Conservation (phyloP, 2,797 vertebrate species). For the Gadopsis bispinosus region DNA sequence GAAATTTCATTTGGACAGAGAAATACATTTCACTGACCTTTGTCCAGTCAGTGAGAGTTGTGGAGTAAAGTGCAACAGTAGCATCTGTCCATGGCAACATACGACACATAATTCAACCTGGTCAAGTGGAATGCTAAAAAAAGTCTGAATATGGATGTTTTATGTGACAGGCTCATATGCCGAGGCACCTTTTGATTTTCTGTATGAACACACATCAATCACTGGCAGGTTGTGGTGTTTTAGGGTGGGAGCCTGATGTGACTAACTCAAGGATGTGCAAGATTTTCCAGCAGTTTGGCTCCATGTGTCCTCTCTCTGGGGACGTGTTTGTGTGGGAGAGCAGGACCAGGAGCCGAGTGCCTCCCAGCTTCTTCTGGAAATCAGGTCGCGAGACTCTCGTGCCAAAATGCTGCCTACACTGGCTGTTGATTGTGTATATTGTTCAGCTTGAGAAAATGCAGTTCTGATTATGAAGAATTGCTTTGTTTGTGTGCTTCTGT, state of each 20-base stretch:
- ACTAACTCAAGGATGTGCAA: constrained; percentile 59
- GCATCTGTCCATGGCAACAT: constrained; percentile 36
- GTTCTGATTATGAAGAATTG: constrained; percentile 40
- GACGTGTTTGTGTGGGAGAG: constrained; percentile 49
- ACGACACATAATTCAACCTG: constrained; percentile 24
- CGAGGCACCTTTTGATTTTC: constrained; percentile 57
- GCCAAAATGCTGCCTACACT: constrained; percentile 36
- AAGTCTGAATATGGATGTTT: constrained; percentile 63
- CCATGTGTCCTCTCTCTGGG: constrained; percentile 40
- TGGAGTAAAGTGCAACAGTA: constrained; percentile 34
- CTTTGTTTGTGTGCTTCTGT: constrained; percentile 54
- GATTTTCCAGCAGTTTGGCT: constrained; percentile 65
- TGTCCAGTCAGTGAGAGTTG: constrained; percentile 50
- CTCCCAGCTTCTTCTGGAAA: constrained; percentile 24
- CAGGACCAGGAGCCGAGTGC: constrained; percentile 5
- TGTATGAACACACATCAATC: constrained; percentile 55
- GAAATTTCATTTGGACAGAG: constrained; percentile 57
- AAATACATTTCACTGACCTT: constrained; percentile 43
- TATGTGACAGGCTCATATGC: constrained; percentile 56
- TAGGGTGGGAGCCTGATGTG: constrained; percentile 58
- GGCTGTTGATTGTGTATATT: constrained; percentile 27
- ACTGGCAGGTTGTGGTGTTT: constrained; percentile 58
- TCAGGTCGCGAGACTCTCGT: constrained; percentile 1
- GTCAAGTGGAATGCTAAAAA: constrained; percentile 23
- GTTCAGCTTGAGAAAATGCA: constrained; percentile 62